These are phyloP conservation scores for Holothuria glaberrima DNA, from an alignment of 35 echinoderm and acorn worm species.

Conservation along the genomic window DNA sequence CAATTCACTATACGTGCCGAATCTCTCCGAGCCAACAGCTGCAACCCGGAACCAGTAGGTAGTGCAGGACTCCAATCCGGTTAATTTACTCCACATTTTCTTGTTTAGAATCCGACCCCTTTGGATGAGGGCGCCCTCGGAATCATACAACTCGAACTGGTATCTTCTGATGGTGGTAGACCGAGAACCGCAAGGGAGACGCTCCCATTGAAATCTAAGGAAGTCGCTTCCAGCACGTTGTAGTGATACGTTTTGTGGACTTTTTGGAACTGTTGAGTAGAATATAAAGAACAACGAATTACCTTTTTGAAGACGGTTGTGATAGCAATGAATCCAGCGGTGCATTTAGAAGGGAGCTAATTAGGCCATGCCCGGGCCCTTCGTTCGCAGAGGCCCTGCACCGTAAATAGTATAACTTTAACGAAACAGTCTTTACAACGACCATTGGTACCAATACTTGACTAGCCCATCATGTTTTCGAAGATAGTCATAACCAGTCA, in stretches of 20 bases:
- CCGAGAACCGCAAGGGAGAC: slow-evolving; percentile 2
- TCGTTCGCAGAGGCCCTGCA: too few species aligned
- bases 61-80: not conserved
- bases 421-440: too few species aligned
- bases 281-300: too few species aligned
- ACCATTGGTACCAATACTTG: too few species aligned
- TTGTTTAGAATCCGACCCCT: slow-evolving; percentile 34
- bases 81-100: slow-evolving; percentile 36
- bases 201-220: slow-evolving; percentile 11
- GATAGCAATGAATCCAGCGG: too few species aligned
- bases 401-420: too few species aligned
- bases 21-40: slow-evolving; percentile 41
- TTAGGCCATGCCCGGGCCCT: too few species aligned
- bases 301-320: too few species aligned
- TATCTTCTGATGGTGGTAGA: not conserved
- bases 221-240: not conserved
- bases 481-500: too few species aligned
- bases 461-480: too few species aligned
- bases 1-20: not conserved
- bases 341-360: too few species aligned
- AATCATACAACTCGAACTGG: slow-evolving; percentile 22
- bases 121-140: not conserved
- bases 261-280: not conserved
- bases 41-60: slow-evolving; percentile 41
- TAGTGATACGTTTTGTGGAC: slow-evolving; percentile 7